A percentile compares a stretch with the other conserved stretches of the same genome.
phyloP scores from a whole-genome alignment of 2,113 vertebrate species.

The Myiagra hebetior region DNA sequence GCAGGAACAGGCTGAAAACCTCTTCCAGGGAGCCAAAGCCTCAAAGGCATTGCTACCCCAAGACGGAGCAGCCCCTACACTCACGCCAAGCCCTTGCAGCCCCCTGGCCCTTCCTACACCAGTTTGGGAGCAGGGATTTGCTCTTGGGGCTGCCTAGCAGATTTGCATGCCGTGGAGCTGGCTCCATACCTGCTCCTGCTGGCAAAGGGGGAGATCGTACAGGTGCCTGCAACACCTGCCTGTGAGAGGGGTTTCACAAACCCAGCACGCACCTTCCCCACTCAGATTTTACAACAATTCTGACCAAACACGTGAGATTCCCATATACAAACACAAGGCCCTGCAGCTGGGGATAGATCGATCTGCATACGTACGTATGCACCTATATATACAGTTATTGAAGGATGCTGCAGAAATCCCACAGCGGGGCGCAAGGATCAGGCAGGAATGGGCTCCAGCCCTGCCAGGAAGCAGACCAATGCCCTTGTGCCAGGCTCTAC shows the following conservation, averaged over 20 bases:
- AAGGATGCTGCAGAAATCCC: background rate
- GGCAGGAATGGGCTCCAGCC: background rate
- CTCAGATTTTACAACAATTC: background rate
- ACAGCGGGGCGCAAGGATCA: background rate
- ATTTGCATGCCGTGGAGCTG: fast-evolving
- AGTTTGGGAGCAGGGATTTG: background rate
- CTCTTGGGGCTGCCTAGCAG: background rate
- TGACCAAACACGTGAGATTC: fast-evolving
- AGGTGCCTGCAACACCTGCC: background rate
- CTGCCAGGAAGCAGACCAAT: background rate
- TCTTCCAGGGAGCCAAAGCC: background rate
- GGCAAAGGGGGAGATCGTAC: fast-evolving
- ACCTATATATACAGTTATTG: background rate
- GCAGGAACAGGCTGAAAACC: background rate
- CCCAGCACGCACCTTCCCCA: fast-evolving
- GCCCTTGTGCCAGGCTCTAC: fast-evolving
- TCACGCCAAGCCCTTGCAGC: too few species aligned
- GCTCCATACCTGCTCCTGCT: background rate
- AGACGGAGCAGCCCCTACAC: fast-evolving
- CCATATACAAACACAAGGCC: background rate
- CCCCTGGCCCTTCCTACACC: background rate
- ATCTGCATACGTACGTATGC: background rate
- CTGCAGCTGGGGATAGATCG: background rate
- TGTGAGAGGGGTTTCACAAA: background rate
- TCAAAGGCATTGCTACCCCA: fast-evolving